These are phyloP conservation scores for Pollenia griseotomentosa DNA, from an alignment of 2,888 invertebrate genomes.

Conservation along the genomic window DNA sequence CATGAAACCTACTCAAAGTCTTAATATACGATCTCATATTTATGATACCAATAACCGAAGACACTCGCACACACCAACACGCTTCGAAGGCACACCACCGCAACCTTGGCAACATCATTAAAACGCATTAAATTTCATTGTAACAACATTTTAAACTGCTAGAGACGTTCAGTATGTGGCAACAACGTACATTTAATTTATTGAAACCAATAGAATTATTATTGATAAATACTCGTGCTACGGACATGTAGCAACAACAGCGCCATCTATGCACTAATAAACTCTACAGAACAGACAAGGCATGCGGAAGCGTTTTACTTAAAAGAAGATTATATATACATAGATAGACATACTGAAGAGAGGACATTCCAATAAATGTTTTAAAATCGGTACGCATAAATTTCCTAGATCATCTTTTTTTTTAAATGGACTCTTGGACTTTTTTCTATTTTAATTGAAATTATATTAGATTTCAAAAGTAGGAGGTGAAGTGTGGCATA, in stretches of 20 bases:
- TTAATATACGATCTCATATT: conserved; percentile 71
- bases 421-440: conserved; percentile 11
- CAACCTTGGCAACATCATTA: conserved; percentile 14
- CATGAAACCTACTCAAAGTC: conserved; percentile 67
- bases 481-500: conserved; percentile 77
- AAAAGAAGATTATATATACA: neutral
- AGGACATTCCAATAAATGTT: conserved; percentile 68
- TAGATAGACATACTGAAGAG: conserved; percentile 6
- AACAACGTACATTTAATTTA: conserved; percentile 53
- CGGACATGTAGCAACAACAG: conserved; percentile 56
- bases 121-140: conserved; percentile 72
- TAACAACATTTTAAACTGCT: conserved; percentile 61
- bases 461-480: conserved; percentile 81
- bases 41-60: conserved; percentile 59
- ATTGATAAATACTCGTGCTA: conserved; percentile 64
- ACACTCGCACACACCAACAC: conserved; percentile 6
- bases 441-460: conserved; percentile 69
- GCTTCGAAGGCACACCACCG: conserved; percentile 31
- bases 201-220: conserved; percentile 63
- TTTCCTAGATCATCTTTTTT: conserved; percentile 42
- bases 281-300: conserved; percentile 10
- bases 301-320: conserved; percentile 66
- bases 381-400: conserved; percentile 65
- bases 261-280: conserved; percentile 59
- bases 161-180: conserved; percentile 56